Base-by-base conservation (phyloP, 2,888 invertebrate species). In the Notodonta ziczac region DNA sequence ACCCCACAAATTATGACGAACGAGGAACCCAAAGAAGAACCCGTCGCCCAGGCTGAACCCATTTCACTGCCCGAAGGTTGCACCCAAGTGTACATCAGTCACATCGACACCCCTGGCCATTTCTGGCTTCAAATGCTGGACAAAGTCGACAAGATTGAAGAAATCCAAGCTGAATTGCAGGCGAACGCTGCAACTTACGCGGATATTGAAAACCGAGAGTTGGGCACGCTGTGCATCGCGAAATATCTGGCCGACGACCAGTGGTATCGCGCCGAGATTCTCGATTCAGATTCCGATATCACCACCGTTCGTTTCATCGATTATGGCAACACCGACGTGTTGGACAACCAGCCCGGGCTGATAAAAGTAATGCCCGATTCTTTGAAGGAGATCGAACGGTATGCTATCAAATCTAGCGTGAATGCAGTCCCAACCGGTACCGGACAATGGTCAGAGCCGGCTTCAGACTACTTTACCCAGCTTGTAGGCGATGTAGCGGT, bases 221-320 rank as follows among this genome's bases (percentile, higher is more conserved):
- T 95, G 61, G 96, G 96, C 8, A 94, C 95, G 0, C 78, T 95
- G 0, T 97, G 97, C 74, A 94, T 96, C 56, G 98, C 98, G 0
- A 96, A 96, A 78, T 98, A 97, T 84, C 95, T 96, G 0, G 96
- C 95, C 2, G 98, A 99, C 81, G 96, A 96, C 51, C 95, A 95
- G 68, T 99, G 99, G 99, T 99, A 99, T 86, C 95, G 99, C 62
- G 99, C 98, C 0, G 96, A 96, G 81, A 96, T 99, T 9, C 95
- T 98, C 51, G 98, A 97, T 81, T 95, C 96, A 0, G 96, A 96
- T 67, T 94, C 95, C 7, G 97, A 97, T 67, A 96, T 97, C 50
- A 97, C 96, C 10, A 97, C 96, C 0, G 95, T 97, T 0, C 94
- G 96, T 44, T 97, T 97, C 74, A 95, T 97, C 13, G 97, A 97